These are phyloP conservation scores for Crepidodera aurea DNA, from an alignment of 2,888 invertebrate species.

Conservation along the genomic window DNA sequence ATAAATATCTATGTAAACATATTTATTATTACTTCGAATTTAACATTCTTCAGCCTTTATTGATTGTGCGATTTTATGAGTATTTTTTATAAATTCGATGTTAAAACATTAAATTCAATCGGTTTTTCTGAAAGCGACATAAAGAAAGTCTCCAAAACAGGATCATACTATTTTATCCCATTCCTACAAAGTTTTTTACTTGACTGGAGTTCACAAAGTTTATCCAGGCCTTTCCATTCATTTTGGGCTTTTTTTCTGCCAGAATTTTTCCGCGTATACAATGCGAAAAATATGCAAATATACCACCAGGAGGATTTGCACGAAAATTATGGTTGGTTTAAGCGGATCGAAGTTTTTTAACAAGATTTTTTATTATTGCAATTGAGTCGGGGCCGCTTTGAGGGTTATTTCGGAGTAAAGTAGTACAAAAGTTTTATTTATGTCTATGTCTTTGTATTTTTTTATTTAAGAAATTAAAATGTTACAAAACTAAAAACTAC, in stretches of 20 bases:
- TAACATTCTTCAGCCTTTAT: too few relatives aligned
- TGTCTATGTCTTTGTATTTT: neutral
- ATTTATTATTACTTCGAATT: too few relatives aligned
- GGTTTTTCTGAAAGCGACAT: neutral
- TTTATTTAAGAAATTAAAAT: neutral
- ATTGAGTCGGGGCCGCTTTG: slow-evolving; percentile 15
- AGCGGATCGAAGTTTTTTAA: slow-evolving; percentile 32
- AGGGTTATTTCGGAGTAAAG: neutral
- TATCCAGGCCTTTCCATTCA: slow-evolving; percentile 21
- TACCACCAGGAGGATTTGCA: slow-evolving; percentile 23
- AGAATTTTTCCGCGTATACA: slow-evolving; percentile 28
- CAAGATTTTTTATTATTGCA: slow-evolving; percentile 29
- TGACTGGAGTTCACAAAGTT: slow-evolving; percentile 25
- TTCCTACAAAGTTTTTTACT: slow-evolving; percentile 12
- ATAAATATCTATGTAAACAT: too few relatives aligned
- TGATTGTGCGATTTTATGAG: too few relatives aligned
- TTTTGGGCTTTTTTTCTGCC: slow-evolving; percentile 17
- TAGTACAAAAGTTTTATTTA: neutral
- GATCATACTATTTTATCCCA: slow-evolving; percentile 18
- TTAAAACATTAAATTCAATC: neutral
- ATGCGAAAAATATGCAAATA: slow-evolving; percentile 36
- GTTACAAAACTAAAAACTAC: too few relatives aligned
- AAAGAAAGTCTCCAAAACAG: neutral
- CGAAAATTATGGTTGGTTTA: slow-evolving; percentile 31
- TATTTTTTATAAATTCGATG: neutral